Evolutionary conservation across 2,113 vertebrate species (phyloP).

Genomic region (Otolemur garnettii): DNA sequence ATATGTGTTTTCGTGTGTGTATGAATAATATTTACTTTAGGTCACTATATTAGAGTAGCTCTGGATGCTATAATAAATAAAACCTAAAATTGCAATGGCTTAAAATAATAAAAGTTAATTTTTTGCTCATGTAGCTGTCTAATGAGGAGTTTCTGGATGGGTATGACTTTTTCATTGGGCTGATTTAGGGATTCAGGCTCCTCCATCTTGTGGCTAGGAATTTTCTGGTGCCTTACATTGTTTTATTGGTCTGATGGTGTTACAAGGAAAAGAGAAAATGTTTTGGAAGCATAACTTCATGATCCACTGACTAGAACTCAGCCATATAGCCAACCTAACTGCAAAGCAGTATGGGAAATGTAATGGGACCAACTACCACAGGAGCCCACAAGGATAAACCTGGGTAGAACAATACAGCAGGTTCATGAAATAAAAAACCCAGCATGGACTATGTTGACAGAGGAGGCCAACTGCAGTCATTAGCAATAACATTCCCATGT

Average conservation of each 20-base stretch:
- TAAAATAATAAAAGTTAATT: background rate
- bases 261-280: background rate
- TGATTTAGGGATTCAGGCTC: background rate
- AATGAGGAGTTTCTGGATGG: background rate
- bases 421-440: background rate
- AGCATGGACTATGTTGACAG: background rate
- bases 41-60: background rate
- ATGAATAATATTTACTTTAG: background rate
- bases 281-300: background rate
- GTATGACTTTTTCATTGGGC: background rate
- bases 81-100: background rate
- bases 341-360: background rate
- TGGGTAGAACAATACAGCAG: background rate
- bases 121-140: background rate
- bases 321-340: background rate
- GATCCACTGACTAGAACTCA: background rate
- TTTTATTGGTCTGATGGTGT: background rate
- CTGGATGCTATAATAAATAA: conserved; percentile 15
- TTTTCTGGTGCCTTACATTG: background rate
- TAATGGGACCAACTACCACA: background rate
- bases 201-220: background rate
- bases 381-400: background rate
- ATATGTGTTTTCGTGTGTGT: background rate
- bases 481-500: background rate
- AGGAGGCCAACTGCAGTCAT: background rate